Base-by-base conservation (phyloP, 1,140 invertebrate species). In the Neomicropteryx cornuta region DNA sequence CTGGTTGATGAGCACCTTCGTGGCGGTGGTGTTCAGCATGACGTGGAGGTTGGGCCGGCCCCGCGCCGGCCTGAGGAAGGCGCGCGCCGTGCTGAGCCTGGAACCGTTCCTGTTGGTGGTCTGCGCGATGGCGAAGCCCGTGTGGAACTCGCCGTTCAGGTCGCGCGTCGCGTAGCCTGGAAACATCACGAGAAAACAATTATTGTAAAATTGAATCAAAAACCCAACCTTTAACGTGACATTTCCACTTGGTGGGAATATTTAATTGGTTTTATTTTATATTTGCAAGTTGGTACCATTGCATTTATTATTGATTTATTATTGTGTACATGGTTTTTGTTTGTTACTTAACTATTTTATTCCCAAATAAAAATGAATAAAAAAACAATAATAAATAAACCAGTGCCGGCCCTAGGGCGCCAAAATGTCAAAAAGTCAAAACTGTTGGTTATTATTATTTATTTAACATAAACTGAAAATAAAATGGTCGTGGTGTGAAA, bases 41-140 rank as follows among this genome's bases (percentile, higher is more conserved):
- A 88, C 73, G 50, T 87, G 79, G 1, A 88, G 63, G 60, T 90
- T 86, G 23, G 69, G 67, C 13, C 87, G 68, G 27, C 78, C 66
- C 46, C 76, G 71, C 11, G 81, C 83, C 1, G 91, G 88, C 18
- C 85, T 66, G 1, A 96, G 65, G 60, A 89, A 96, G 0, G 86
- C 89, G 31, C 80, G 70, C 0, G 83, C 75, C 0, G 79, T 76
- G 43, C 84, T 91, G 38, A 91, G 75, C 3, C 92, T 73, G 0
- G 85, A 87, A 1, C 92, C 92, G 52, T 92, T 84, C 38, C 85
- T 72, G 33, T 86, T 85, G 0, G 88, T 95, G 18, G 79, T 92
- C 69, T 89, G 92, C 3, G 79, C 85, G 33, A 89, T 87, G 18
- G 77, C 70, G 49, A 91, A 89, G 2, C 87, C 85, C 0, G 81